Evolutionary conservation across 2,888 invertebrate species (phyloP).

Genomic region (Podabrus alpinus): DNA sequence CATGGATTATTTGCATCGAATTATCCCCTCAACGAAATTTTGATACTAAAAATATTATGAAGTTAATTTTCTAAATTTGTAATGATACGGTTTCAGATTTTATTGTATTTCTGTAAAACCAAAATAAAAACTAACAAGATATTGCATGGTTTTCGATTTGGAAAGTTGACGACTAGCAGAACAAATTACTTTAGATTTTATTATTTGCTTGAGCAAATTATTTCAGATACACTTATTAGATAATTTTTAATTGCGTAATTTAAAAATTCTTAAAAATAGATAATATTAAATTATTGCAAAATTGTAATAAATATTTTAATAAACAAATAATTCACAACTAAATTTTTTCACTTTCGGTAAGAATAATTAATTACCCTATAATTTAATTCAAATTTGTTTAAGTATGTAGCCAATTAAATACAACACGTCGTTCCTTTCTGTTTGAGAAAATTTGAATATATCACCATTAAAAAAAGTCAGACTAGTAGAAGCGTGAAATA

Average conservation of each 20-base stretch:
- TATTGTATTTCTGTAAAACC: background rate
- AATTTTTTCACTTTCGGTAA: background rate
- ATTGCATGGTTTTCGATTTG: conserved; percentile 4
- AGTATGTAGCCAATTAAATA: background rate
- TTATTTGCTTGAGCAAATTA: background rate
- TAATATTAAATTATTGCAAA: background rate
- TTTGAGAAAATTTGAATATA: background rate
- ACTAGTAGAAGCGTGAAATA: background rate
- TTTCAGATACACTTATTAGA: background rate
- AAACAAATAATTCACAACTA: background rate
- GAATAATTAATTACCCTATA: background rate
- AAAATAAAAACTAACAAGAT: conserved; percentile 5
- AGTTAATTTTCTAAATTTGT: conserved; percentile 29
- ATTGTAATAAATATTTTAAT: background rate
- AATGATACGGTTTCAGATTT: conserved; percentile 21
- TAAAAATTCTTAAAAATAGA: background rate
- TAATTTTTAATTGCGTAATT: background rate
- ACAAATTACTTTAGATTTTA: conserved; percentile 8
- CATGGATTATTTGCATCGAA: background rate
- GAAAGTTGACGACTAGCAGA: conserved; percentile 14
- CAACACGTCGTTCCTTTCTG: background rate
- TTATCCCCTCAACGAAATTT: background rate
- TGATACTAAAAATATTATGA: conserved; percentile 28
- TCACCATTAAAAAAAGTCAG: background rate
- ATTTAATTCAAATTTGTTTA: background rate